Evolutionary conservation across 2,797 vertebrate species (phyloP).

Genomic region (Masticophis lateralis): DNA sequence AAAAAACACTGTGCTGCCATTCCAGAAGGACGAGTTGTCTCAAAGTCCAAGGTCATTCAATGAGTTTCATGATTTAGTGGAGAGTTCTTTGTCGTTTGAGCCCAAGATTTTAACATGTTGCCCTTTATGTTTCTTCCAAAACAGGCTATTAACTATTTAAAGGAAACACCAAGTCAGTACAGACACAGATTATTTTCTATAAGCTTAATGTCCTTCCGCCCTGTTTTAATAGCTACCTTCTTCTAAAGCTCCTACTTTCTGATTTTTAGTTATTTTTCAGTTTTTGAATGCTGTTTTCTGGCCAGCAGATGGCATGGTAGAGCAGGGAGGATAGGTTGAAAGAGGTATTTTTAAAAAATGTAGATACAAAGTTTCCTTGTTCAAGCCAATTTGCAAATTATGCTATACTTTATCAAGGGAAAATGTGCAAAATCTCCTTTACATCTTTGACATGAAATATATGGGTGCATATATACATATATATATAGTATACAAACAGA

Average conservation of each 20-base stretch:
- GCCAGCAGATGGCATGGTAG: background rate
- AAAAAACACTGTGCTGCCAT: background rate
- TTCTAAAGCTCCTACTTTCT: background rate
- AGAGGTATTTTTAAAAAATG: background rate
- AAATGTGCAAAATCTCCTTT: background rate
- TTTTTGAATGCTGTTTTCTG: background rate
- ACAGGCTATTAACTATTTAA: background rate
- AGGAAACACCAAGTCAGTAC: background rate
- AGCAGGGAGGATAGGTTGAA: background rate
- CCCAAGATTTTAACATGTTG: background rate
- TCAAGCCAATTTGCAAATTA: background rate
- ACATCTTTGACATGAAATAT: background rate
- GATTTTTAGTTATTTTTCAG: background rate
- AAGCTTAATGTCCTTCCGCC: background rate
- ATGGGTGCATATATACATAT: background rate
- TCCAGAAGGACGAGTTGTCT: background rate
- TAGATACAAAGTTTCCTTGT: background rate
- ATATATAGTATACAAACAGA: background rate
- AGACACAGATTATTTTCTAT: background rate
- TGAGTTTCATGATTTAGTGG: background rate
- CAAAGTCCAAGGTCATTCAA: background rate
- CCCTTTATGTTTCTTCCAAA: background rate
- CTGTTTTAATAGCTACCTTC: background rate
- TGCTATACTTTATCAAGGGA: background rate
- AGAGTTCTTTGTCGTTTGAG: background rate